Evolutionary conservation across 2,113 vertebrate genomes (phyloP), one percentile per base, ranked within the genome.

Genomic region (Hippocampus zosterae): DNA sequence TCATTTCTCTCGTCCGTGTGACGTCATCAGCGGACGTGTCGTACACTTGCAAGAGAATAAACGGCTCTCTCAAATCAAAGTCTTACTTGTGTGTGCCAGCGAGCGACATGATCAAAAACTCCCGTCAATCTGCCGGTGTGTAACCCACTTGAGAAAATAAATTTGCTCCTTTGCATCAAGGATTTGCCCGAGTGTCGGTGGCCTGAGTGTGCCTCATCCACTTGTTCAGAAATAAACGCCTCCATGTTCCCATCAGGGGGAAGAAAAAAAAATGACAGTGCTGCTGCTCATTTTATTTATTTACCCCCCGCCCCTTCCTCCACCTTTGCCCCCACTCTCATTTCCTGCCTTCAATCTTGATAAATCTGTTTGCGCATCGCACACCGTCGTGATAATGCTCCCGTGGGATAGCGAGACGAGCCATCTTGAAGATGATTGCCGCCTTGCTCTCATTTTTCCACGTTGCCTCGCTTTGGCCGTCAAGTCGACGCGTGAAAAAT

Each of bases 311-410:
- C 8, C 10, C 42, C 11, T 12, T 21, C 5, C 33, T 37, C 44
- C 44, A 1, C 44, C 13, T 52, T 52, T 12, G 16, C 16, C 66
- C 66, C 23, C 56, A 27, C 71, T 69, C 78, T 88, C 72, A 86
- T 85, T 86, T 87, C 81, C 85, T 86, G 16, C 3, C 82, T 83
- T 83, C 53, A 29, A 53, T 62, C 79, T 70, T 79, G 84, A 88
- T 87, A 76, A 80, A 80, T 81, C n/a, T 60, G 57, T 62, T 66
- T 56, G 53, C 57, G 72, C 68, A 78, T 84, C 69, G 82, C 33
- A 74, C 76, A 3, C 16, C 71, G 67, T 64, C 72, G 68, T 67
- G 84, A 88, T 86, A 85, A 88, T 76, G 40, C 72, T 42, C 60
- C 78, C 69, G 73, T 75, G 73, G 79, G 41, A 57, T 42, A 84